Percentiles rank a stretch among this genome's conserved stretches.
Conservation (phyloP, 2,888 invertebrate genomes). For the Gari tellinella region DNA sequence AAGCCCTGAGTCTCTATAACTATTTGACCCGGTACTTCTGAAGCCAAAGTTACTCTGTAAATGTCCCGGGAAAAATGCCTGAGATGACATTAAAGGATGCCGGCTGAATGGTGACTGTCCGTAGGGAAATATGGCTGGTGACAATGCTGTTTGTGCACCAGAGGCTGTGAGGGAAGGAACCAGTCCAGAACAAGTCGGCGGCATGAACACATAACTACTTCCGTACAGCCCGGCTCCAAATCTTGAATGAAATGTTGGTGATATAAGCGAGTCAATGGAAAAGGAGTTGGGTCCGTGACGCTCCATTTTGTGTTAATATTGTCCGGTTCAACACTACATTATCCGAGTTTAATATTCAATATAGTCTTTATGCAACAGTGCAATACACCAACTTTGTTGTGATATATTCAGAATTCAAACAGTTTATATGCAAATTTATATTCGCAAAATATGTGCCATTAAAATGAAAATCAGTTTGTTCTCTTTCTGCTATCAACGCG, state of each 20-base stretch:
- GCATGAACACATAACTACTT: constrained; percentile 66
- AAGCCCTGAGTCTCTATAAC: constrained; percentile 4
- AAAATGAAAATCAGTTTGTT: too few relatives aligned
- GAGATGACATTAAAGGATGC: constrained; percentile 22
- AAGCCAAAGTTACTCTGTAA: constrained; percentile 21
- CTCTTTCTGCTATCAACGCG: too few relatives aligned
- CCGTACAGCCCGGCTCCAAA: constrained; percentile 67
- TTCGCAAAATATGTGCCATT: too few relatives aligned
- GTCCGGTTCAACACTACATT: background rate
- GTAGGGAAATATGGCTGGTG: constrained; percentile 36
- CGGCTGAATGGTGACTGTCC: constrained; percentile 22
- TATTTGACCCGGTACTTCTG: constrained; percentile 1
- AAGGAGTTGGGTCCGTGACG: constrained; percentile 68
- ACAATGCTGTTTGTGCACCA: constrained; percentile 24
- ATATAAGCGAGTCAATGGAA: constrained; percentile 74
- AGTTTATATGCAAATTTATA: too few relatives aligned
- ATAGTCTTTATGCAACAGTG: too few relatives aligned
- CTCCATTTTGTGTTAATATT: constrained; percentile 50
- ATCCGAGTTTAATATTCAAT: background rate
- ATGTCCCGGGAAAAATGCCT: constrained; percentile 19
- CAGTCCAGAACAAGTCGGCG: constrained; percentile 47
- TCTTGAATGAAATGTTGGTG: constrained; percentile 58
- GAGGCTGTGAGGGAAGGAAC: constrained; percentile 27
- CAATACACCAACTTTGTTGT: too few relatives aligned
- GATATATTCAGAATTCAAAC: too few relatives aligned